Percentiles rank a stretch among this genome's conserved stretches.
These are phyloP conservation scores for Mastigias papua DNA, from an alignment of 30 jellyfish, hydroid and myxozoan species.

Conservation along the genomic window DNA sequence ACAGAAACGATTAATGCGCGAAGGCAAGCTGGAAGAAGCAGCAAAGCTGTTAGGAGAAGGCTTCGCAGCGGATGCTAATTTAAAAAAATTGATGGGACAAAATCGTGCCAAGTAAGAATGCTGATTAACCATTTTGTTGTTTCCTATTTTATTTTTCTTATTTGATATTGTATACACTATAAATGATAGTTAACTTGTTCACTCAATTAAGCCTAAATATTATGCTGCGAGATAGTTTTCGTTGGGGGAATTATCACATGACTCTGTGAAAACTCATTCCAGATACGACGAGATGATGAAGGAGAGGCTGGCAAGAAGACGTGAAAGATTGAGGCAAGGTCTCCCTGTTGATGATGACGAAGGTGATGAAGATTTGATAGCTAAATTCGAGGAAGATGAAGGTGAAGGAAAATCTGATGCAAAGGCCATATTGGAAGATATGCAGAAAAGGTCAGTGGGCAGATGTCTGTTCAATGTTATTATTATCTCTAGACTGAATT, in stretches of 20 bases:
- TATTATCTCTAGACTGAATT: background rate
- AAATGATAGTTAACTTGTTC: too few species aligned
- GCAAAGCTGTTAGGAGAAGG: slow-evolving; percentile 97
- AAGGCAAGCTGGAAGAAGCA: slow-evolving; percentile 97
- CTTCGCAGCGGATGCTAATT: slow-evolving; percentile 83
- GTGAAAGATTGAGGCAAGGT: slow-evolving; percentile 80
- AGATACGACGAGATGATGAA: slow-evolving; percentile 89
- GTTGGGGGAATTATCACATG: too few species aligned
- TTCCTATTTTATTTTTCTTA: background rate
- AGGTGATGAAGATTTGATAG: slow-evolving; percentile 49
- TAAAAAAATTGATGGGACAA: slow-evolving; percentile 94
- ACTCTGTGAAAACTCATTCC: too few species aligned
- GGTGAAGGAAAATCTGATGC: slow-evolving; percentile 74
- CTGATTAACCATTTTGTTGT: background rate
- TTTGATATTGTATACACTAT: too few species aligned
- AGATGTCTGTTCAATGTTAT: background rate
- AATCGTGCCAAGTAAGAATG: slow-evolving; percentile 73
- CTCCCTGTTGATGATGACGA: slow-evolving; percentile 82
- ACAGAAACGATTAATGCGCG: slow-evolving; percentile 83
- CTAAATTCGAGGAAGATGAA: slow-evolving; percentile 58
- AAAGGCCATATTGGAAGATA: slow-evolving; percentile 76
- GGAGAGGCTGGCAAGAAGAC: slow-evolving; percentile 78
- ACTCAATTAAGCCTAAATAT: too few species aligned
- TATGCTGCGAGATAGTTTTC: too few species aligned
- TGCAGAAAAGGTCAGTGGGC: slow-evolving; percentile 83